Evolutionary conservation across 2,113 vertebrate species (phyloP).

Genomic region (Baryphthengus martii): DNA sequence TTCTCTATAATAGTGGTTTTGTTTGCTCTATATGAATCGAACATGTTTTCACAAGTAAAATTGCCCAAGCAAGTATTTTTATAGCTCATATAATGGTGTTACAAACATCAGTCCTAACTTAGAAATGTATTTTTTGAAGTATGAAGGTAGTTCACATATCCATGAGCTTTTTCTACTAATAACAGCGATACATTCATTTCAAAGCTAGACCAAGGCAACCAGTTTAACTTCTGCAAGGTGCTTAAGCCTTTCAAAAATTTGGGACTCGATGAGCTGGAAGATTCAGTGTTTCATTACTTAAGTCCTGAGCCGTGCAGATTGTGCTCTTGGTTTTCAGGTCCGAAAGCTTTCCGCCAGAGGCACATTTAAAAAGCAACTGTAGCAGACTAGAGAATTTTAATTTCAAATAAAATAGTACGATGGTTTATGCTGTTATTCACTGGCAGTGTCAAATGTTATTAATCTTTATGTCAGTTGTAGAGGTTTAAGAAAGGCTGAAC

Average conservation of each 20-base stretch:
- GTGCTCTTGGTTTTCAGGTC: not conserved
- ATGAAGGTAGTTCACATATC: not conserved
- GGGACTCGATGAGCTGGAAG: not conserved
- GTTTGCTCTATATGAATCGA: not conserved
- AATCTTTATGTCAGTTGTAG: slow-evolving; percentile 72
- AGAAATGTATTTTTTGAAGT: not conserved
- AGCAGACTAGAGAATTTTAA: not conserved
- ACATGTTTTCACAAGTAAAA: not conserved
- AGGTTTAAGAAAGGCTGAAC: slow-evolving; percentile 53
- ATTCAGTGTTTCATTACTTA: not conserved
- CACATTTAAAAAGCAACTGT: not conserved
- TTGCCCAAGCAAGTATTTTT: not conserved
- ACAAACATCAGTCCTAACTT: not conserved
- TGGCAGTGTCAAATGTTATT: slow-evolving; percentile 62
- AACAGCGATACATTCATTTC: not conserved
- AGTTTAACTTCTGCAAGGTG: not conserved
- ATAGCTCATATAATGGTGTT: not conserved
- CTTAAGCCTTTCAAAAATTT: not conserved
- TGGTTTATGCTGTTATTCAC: slow-evolving; percentile 62
- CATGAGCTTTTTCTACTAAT: not conserved
- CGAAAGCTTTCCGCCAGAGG: not conserved
- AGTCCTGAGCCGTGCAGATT: not conserved
- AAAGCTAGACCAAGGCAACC: not conserved
- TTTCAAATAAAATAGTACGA: slow-evolving; percentile 29
- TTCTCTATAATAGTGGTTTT: not conserved